Evolutionary conservation across 2,797 vertebrate species (phyloP).

Genomic region (Lagothrix lagotricha): DNA sequence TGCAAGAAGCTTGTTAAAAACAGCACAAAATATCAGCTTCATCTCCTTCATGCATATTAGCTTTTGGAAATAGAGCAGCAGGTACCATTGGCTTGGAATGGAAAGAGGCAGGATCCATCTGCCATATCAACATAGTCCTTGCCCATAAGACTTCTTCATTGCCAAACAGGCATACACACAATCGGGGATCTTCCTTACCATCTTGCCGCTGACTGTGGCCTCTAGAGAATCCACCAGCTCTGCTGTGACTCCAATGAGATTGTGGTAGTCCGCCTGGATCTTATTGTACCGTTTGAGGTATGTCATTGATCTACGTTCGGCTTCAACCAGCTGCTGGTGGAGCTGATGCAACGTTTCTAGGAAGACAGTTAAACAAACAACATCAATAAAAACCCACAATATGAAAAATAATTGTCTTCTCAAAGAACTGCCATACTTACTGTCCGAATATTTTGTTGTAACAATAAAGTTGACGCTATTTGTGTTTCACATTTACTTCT

Average conservation of each 20-base stretch:
- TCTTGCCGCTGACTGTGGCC: constrained; percentile 94
- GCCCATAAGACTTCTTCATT: rapidly evolving
- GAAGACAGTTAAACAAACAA: constrained; percentile 13
- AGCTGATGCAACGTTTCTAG: constrained; percentile 85
- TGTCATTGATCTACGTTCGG: constrained; percentile 87
- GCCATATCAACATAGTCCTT: rapidly evolving
- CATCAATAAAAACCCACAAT: not conserved
- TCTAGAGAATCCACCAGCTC: constrained; percentile 97
- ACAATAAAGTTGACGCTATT: not conserved
- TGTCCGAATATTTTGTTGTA: not conserved
- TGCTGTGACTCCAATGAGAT: constrained; percentile 93
- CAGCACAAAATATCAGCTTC: rapidly evolving
- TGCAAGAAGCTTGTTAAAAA: not conserved
- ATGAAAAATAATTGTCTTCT: not conserved
- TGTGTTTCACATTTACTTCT: not conserved
- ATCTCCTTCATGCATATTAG: not conserved
- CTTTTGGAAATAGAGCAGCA: not conserved
- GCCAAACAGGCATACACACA: not conserved
- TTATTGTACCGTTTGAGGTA: constrained; percentile 90
- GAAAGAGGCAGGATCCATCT: not conserved
- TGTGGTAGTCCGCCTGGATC: constrained; percentile 93
- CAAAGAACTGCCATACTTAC: not conserved
- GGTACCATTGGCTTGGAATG: not conserved
- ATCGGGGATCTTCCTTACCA: constrained; percentile 85
- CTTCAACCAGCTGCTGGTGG: constrained; percentile 91